A percentile compares a stretch with the other conserved stretches of the same genome.
Evolutionary conservation across 2,888 invertebrate species (phyloP).

Genomic region (Acrobasis repandana): DNA sequence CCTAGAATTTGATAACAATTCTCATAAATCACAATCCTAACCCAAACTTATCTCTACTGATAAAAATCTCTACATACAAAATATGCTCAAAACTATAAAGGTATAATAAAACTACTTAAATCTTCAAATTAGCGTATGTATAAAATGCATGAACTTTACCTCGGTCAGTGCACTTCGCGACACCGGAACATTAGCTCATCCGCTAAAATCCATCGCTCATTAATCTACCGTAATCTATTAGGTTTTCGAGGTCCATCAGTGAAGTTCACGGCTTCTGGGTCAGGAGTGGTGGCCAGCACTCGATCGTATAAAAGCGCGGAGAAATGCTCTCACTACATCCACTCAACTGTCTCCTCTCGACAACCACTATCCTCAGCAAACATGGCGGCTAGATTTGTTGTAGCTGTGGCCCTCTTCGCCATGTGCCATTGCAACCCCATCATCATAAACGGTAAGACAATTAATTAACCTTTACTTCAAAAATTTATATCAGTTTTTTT

Average conservation of each 20-base stretch:
- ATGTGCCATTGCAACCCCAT: conserved; percentile 63
- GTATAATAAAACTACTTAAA: no score
- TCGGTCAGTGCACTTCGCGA: conserved; percentile 25
- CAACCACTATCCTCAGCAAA: conserved; percentile 10
- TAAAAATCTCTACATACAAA: no score
- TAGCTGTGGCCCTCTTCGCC: conserved; percentile 61
- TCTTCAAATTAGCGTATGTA: not conserved
- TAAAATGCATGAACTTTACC: conserved; percentile 12
- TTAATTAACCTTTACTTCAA: not conserved
- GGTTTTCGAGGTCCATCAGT: conserved; percentile 69
- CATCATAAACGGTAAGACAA: conserved; percentile 62
- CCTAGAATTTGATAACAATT: no score
- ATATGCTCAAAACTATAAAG: no score
- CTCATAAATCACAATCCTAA: no score
- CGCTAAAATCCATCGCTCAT: conserved; percentile 42
- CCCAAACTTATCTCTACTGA: no score
- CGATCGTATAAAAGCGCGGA: conserved; percentile 72
- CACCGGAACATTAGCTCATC: conserved; percentile 26
- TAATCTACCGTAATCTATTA: conserved; percentile 65
- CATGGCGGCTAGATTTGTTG: conserved; percentile 70
- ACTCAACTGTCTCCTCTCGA: conserved; percentile 60
- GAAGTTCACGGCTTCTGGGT: conserved; percentile 70
- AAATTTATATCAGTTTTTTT: no score
- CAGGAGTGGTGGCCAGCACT: conserved; percentile 55
- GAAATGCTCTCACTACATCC: conserved; percentile 80